Evolutionary conservation across 2,797 vertebrate species (phyloP).

Genomic region (Urosaurus nigricauda): DNA sequence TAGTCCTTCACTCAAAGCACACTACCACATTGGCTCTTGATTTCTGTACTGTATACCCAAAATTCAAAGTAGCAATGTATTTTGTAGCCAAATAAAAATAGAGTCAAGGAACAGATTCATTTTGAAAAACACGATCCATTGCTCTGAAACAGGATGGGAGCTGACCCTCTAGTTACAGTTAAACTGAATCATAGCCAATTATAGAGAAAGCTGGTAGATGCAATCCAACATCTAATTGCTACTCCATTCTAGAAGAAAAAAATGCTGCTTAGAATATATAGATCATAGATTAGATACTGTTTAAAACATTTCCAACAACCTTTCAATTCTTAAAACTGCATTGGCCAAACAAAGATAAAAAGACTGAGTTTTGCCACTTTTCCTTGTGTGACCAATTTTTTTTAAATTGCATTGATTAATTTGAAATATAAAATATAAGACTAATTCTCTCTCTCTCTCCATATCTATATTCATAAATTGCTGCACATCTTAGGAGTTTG

Average conservation of each 20-base stretch:
- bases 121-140: background rate
- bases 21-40: background rate
- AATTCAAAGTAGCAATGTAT: background rate
- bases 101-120: background rate
- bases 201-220: too few relatives aligned
- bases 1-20: too few relatives aligned
- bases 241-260: background rate
- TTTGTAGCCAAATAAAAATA: background rate
- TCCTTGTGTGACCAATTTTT: background rate
- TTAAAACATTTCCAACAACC: background rate
- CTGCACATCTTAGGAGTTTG: too few relatives aligned
- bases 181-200: too few relatives aligned
- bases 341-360: background rate
- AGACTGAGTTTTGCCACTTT: background rate
- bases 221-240: too few relatives aligned
- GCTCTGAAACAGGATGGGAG: too few relatives aligned
- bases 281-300: background rate
- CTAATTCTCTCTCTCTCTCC: too few relatives aligned
- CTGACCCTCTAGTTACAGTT: too few relatives aligned
- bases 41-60: background rate
- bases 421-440: too few relatives aligned
- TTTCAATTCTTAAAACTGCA: background rate
- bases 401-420: too few relatives aligned
- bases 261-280: background rate
- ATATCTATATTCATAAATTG: too few relatives aligned